Evolutionary conservation across 2,113 vertebrate genomes (phyloP).

Genomic region (Oreotragus oreotragus): DNA sequence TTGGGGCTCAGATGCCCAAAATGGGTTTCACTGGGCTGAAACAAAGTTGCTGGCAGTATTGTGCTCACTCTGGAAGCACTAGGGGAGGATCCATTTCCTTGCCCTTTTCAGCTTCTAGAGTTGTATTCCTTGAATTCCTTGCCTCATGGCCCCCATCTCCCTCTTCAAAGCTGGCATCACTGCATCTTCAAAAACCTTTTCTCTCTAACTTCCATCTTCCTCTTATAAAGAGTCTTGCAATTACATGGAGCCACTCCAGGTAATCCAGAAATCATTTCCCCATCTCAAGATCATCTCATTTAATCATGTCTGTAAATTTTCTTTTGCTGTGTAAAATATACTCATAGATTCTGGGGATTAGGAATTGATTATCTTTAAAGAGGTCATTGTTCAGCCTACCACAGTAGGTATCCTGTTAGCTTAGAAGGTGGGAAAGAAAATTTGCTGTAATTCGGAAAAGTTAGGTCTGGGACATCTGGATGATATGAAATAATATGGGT

Average conservation of each 20-base stretch:
- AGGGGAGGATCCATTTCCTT: background rate
- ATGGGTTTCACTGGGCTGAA: background rate
- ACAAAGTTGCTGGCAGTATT: background rate
- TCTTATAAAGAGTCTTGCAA: background rate
- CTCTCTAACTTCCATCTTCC: background rate
- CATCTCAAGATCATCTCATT: background rate
- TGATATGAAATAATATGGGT: background rate
- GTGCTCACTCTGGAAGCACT: background rate
- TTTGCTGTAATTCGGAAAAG: background rate
- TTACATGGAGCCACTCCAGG: background rate
- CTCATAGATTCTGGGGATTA: rapidly evolving
- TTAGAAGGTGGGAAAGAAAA: background rate
- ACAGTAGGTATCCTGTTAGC: background rate
- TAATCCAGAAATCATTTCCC: background rate
- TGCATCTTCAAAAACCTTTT: background rate
- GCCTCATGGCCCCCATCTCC: background rate
- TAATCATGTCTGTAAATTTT: background rate
- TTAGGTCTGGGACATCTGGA: background rate
- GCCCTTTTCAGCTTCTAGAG: background rate
- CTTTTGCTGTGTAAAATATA: background rate
- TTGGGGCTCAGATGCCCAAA: background rate
- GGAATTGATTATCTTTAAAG: background rate
- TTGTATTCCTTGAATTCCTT: background rate
- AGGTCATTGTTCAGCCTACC: background rate
- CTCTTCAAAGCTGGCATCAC: background rate